These are phyloP conservation scores for Muscina levida DNA, from an alignment of 2,888 invertebrate species.

Conservation along the genomic window DNA sequence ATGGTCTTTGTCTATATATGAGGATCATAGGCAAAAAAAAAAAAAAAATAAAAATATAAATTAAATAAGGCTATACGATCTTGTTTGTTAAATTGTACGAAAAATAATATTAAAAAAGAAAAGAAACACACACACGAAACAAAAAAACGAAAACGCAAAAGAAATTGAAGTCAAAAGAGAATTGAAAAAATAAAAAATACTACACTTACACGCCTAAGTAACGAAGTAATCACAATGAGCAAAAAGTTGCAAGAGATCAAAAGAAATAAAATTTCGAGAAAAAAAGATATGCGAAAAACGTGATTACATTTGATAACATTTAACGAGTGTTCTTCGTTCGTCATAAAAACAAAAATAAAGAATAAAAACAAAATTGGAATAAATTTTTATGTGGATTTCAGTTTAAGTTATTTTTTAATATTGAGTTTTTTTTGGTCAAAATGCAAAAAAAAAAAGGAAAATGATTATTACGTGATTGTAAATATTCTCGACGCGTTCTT, in stretches of 20 bases:
- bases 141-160: slow-evolving; percentile 38
- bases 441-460: too few species aligned
- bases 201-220: not conserved
- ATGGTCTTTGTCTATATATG: slow-evolving; percentile 46
- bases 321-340: too few species aligned
- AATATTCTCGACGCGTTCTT: not conserved
- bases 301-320: not conserved
- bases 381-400: not conserved
- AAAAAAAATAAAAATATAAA: not conserved
- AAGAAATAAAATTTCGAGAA: not conserved
- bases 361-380: not conserved
- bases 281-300: slow-evolving; percentile 7
- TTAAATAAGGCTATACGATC: slow-evolving; percentile 45
- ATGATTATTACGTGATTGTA: slow-evolving; percentile 24
- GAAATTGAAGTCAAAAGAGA: slow-evolving; percentile 18
- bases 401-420: not conserved
- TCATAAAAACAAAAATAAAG: not conserved
- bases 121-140: slow-evolving; percentile 8
- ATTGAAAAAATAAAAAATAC: slow-evolving; percentile 29
- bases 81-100: slow-evolving; percentile 42
- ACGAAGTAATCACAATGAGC: not conserved
- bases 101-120: slow-evolving; percentile 39
- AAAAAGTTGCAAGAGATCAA: not conserved
- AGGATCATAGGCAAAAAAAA: slow-evolving; percentile 48
- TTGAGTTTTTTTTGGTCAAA: slow-evolving; percentile 12